Conservation (phyloP, 2,888 invertebrate genomes). For the Colostygia pectinataria region DNA sequence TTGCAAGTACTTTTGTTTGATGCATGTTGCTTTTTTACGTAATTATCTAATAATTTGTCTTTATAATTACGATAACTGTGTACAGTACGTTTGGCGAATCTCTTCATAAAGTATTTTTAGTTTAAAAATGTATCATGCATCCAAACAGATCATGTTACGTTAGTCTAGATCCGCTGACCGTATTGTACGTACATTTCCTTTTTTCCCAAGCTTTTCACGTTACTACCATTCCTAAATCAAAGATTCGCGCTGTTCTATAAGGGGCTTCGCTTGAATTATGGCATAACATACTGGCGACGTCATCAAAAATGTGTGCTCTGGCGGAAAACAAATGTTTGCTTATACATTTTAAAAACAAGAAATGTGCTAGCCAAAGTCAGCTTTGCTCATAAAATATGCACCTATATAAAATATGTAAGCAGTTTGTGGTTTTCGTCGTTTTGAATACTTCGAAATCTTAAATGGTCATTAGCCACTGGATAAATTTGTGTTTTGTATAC, state of each 20-base stretch:
- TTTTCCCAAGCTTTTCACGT: constrained; percentile 9
- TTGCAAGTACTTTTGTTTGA: background rate
- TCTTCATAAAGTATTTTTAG: too few relatives aligned
- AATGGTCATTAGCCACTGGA: background rate
- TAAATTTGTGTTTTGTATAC: background rate
- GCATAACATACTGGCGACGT: background rate
- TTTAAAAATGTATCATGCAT: too few relatives aligned
- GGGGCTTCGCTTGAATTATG: constrained; percentile 11
- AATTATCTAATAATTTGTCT: too few relatives aligned
- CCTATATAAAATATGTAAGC: background rate
- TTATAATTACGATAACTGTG: background rate
- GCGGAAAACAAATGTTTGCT: background rate
- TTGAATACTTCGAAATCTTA: constrained; percentile 3
- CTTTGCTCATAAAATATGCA: constrained; percentile 8
- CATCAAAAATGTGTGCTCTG: background rate
- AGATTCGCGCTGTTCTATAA: background rate
- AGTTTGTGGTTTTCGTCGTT: constrained; percentile 7
- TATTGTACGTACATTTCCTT: background rate
- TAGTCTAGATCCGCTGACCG: too few relatives aligned
- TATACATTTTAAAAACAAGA: background rate
- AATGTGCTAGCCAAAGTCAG: background rate
- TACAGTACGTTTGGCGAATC: too few relatives aligned
- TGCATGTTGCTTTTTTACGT: background rate
- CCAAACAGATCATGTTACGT: too few relatives aligned
- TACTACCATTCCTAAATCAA: background rate